Percentiles rank a stretch among this genome's conserved stretches.
Conservation (phyloP, 1,140 invertebrate species). For the Venturia canescens region DNA sequence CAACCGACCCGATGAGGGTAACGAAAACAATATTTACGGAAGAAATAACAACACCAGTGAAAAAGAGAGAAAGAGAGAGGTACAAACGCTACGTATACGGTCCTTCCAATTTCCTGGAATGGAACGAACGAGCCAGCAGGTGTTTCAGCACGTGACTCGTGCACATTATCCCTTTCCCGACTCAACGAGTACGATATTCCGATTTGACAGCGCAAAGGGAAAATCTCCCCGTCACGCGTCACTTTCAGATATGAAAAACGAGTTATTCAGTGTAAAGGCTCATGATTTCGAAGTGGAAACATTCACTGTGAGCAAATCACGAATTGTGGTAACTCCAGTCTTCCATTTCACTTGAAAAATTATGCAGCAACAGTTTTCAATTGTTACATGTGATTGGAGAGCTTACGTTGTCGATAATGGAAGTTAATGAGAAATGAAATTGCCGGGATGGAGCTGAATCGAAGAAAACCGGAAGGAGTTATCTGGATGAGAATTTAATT, state of each 20-base stretch:
- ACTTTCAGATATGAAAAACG: neutral
- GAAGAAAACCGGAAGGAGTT: too few species aligned
- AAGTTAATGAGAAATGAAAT: too few species aligned
- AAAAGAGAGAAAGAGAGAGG: neutral
- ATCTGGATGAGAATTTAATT: too few species aligned
- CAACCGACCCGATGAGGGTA: neutral
- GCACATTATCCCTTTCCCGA: neutral
- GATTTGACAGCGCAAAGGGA: neutral
- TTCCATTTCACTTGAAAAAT: too few species aligned
- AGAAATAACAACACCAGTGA: neutral
- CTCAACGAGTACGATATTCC: neutral
- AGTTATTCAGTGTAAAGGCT: too few species aligned
- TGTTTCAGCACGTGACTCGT: constrained; percentile 2
- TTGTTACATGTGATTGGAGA: too few species aligned
- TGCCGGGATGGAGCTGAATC: too few species aligned
- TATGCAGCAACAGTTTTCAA: too few species aligned
- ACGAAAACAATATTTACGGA: neutral
- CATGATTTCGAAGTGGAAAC: too few species aligned
- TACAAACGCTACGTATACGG: neutral
- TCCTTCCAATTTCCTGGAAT: neutral
- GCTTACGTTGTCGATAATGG: too few species aligned
- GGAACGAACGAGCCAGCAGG: neutral
- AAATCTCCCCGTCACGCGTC: neutral
- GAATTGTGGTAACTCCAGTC: too few species aligned
- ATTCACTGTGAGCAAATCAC: neutral